Evolutionary conservation across 2,888 invertebrate species (phyloP), one percentile per base, ranked within the genome.

Genomic region (Lochmaea crataegi): DNA sequence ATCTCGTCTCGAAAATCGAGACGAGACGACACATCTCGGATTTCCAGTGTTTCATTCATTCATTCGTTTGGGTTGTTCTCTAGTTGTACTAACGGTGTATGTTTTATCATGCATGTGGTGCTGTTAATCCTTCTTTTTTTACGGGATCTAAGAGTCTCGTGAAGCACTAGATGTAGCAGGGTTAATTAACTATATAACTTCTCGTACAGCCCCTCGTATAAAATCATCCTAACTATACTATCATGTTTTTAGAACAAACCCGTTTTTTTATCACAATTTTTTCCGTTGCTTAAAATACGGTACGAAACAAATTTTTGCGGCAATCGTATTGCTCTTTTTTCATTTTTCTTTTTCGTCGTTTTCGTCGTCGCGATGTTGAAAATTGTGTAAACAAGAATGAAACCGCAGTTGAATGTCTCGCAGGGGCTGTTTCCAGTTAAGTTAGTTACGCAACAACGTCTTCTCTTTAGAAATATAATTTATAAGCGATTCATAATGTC

Each of bases 401-500:
- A 72, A 74, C 77, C 75, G 75, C 77, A 75, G 56, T 65, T 66
- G 70, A 72, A 58, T 58, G 76, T 78, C 77, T 76, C 76, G 18
- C 61, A 72, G 76, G 77, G 73, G 76, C 72, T 76, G 79, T 80
- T 79, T 73, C 76, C 66, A 77, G 78, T 78, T 77, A 78, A 80
- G 77, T 80, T 78, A 76, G 80, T 79, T 80, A 79, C 71, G 75
- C 71, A 73, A 71, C 68, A 72, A 74, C 76, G 69, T 68, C 68
- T 58, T 69, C 74, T 72, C 68, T 77, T 78, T 73, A 77, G 82
- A 81, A 82, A 83, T 82, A 83, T 84, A 85, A 85, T 85, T 85
- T 86, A 84, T 84, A 85, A 86, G 84, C 85, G 85, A 85, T 86
- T 86, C 84, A 85, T 85, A 85, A 85, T 84, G 82, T 83, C 82